Evolutionary conservation across 1,140 invertebrate genomes (phyloP), one percentile per base, ranked within the genome.

Genomic region (Meloidogyne chitwoodi): DNA sequence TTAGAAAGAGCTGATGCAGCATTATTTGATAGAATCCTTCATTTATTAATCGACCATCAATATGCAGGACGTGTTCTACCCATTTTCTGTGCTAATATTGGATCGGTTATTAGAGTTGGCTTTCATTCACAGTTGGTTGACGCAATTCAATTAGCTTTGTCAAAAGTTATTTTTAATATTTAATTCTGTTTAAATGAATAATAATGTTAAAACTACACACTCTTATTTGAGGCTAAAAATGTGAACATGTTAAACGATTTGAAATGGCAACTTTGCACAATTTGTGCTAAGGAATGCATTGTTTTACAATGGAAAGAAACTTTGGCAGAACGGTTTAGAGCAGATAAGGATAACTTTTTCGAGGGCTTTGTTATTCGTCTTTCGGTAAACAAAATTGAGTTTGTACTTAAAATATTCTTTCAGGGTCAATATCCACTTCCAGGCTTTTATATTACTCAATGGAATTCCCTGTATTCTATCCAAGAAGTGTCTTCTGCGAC

Each of bases 221-320:
- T 26, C n/a, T 11, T 12, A n/a, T 68, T 11, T 61, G 14, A 56
- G 29, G 41, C 74, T 29, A 66, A 64, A 66, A 48, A 83, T 68
- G 63, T 56, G 12, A 76, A 81, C 19, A 66, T 77, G 8, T 19
- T 78, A 27, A 86, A 84, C 16, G 83, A 85, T 56, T 44, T 87
- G 29, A 83, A 85, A 66, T 85, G 83, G 83, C 83, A 80, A 24
- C 41, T 83, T 24, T 83, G 81, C 64, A 68, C 73, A n/a, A 65
- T 74, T 38, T 82, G 24, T 68, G 75, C 70, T n/a, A 74, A 41
- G 12, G 44, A 71, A 19, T 62, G 31, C 44, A 72, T 31, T 65
- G 74, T 38, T 41, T 61, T 62, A 61, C 80, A 64, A 62, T 81
- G 73, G 76, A 68, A n/a, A 27, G 62, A 26, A 73, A 72, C 44